Evolutionary conservation across 2,113 vertebrate species (phyloP), one percentile per base, ranked within the genome.

Genomic region (Perca fluviatilis): DNA sequence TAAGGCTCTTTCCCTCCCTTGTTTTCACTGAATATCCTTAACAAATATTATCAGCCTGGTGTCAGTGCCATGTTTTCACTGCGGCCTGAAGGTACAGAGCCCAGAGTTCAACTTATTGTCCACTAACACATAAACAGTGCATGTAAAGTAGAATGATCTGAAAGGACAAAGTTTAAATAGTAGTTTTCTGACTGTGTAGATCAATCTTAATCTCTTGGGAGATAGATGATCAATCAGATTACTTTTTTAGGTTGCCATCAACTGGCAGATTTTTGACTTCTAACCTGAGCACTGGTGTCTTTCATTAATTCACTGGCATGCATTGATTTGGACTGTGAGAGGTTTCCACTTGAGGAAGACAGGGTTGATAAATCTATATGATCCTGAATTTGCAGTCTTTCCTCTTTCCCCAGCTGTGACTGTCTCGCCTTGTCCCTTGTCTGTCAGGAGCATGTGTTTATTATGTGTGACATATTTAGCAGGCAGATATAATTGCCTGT

Each of bases 391-490:
- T 70, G 78, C 66, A 80, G 40, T 80, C 73, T 64, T 83, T 81
- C 72, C 57, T 69, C 67, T 53, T 66, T 65, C 65, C 13, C 75
- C 60, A 56, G 66, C 80, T 86, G 82, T 63, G 87, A 73, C 84
- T 85, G 58, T 70, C 82, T 80, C 50, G 56, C 74, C 76, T 67
- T 61, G 79, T 89, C 83, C 74, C 76, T 74, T 16, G 79, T 91
- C 91, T 93, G 85, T 91, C 89, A 91, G 80, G 85, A 91, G 83
- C 83, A 84, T 86, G 82, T 92, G 87, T 93, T 94, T 93, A 91
- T 94, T 89, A 82, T 79, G 77, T 92, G 88, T 92, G 92, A 94
- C 92, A 93, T 94, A 92, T 93, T 93, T 91, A 92, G 91, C 92
- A 85, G 88, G 84, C 89, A 91, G 88, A 94, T 94, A 90, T 94